Conservation (phyloP, 2,113 vertebrate species). For the Hipposideros armiger region DNA sequence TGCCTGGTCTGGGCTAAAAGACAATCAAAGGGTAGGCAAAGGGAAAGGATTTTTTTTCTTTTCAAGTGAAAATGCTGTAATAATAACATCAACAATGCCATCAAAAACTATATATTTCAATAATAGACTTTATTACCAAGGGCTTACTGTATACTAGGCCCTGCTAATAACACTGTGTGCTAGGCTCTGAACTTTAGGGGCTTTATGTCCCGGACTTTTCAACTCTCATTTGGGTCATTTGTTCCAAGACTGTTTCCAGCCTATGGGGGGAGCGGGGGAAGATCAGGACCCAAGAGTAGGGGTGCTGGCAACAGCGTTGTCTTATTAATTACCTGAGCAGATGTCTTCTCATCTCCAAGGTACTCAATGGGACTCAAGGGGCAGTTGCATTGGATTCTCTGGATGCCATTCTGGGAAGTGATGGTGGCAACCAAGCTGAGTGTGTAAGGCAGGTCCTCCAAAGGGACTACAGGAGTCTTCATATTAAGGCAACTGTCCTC, state of each 20-base stretch:
- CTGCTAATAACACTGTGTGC: not conserved
- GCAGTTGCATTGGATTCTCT: slow-evolving; percentile 89
- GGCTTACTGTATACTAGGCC: not conserved
- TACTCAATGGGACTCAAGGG: slow-evolving; percentile 86
- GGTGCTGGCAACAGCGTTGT: not conserved
- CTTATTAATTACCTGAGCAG: slow-evolving; percentile 85
- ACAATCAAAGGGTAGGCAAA: not conserved
- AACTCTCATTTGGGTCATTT: not conserved
- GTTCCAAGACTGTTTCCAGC: not conserved
- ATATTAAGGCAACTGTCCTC: not conserved
- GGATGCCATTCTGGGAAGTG: slow-evolving; percentile 87
- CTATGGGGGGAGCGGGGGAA: not conserved
- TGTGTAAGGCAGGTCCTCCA: slow-evolving; percentile 87
- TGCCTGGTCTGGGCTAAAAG: not conserved
- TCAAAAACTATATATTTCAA: not conserved
- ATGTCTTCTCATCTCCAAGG: slow-evolving; percentile 84
- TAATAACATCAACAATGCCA: not conserved
- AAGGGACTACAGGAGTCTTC: slow-evolving; percentile 9
- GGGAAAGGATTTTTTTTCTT: not conserved
- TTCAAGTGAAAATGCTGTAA: not conserved
- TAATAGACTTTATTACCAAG: not conserved
- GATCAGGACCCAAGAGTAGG: not conserved
- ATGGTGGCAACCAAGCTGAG: slow-evolving; percentile 86
- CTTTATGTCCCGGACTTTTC: not conserved
- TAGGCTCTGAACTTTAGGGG: not conserved